phyloP scores from a whole-genome alignment of 37 sponge, comb jelly and placozoan species.

The Beroe forskalii region DNA sequence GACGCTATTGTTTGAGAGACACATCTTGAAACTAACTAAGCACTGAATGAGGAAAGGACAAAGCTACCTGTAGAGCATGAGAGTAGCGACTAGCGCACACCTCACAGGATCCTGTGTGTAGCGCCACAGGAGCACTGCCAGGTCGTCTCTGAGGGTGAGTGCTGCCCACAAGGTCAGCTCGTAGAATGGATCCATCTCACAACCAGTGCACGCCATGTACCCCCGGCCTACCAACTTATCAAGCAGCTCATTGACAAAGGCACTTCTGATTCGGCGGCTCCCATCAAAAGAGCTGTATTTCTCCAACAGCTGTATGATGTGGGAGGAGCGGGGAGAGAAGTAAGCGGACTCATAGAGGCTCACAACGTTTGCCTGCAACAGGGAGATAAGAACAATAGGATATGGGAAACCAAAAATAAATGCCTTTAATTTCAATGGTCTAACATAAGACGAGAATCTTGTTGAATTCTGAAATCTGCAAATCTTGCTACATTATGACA shows the following conservation, averaged over 20 bases:
- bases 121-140: constrained; percentile 27
- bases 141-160: background rate
- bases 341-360: constrained; percentile 39
- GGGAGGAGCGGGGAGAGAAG: constrained; percentile 23
- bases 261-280: background rate
- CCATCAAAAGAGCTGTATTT: constrained; percentile 7
- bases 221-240: background rate
- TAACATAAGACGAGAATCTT: too few species aligned
- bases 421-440: too few species aligned
- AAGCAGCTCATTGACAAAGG: background rate
- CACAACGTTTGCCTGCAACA: constrained; percentile 3
- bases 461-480: too few species aligned
- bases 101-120: constrained; percentile 33
- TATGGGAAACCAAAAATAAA: too few species aligned
- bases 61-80: constrained; percentile 10
- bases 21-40: too few species aligned
- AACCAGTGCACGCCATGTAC: background rate
- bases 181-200: constrained; percentile 11
- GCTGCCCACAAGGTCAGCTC: constrained; percentile 14
- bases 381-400: too few species aligned
- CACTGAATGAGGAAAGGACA: too few species aligned
- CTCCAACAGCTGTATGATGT: constrained; percentile 36
- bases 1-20: too few species aligned
- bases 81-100: background rate
- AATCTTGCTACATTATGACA: too few species aligned